Base-by-base conservation (phyloP, 2,113 vertebrate species). In the Papio anubis region DNA sequence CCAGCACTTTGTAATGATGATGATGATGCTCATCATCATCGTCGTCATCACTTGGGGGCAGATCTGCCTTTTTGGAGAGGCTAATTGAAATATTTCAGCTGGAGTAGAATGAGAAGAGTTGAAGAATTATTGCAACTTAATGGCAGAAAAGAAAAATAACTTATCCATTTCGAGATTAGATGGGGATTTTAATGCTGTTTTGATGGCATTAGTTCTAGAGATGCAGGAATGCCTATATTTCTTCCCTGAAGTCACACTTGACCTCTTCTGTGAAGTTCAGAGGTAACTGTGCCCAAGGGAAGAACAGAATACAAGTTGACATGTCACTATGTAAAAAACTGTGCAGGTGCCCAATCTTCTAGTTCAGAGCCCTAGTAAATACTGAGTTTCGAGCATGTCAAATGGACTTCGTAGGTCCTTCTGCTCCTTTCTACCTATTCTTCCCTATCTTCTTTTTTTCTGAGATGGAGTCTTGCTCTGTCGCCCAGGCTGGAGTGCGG, bases 151-250 rank as follows among this genome's bases (percentile, higher is more conserved):
- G 55, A 73, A 95, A 84, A 81, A 38, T 2, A 32, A 40, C n/a
- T 57, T 38, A 79, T 55, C 73, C 6, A 0, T 92, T 87, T 87
- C 5, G 55, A 38, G 45, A 78, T 52, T 76, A 13, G n/a, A 32
- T 96, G 43, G 66, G 38, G 18, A 76, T 85, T 97, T 96, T 57
- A 64, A 12, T 97, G 64, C 61, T 95, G 1, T n/a, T 96, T 92
- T 43, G 50, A 80, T 79, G n/a, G 40, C 57, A 43, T 57, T 80
- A 84, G 88, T 50, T 30, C 40, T 35, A 87, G 84, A 40, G 73
- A 90, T 59, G 30, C 13, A 52, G 43, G 50, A 96, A 52, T 94
- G 64, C 35, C n/a, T 55, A 21, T 55, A 18, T n/a, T 43, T 20
- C 75, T 93, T 73, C 66, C 43, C 32, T 30, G 32, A 61, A 68